Evolutionary conservation across 2,888 invertebrate species (phyloP).

Genomic region (Mycalesis mineus): DNA sequence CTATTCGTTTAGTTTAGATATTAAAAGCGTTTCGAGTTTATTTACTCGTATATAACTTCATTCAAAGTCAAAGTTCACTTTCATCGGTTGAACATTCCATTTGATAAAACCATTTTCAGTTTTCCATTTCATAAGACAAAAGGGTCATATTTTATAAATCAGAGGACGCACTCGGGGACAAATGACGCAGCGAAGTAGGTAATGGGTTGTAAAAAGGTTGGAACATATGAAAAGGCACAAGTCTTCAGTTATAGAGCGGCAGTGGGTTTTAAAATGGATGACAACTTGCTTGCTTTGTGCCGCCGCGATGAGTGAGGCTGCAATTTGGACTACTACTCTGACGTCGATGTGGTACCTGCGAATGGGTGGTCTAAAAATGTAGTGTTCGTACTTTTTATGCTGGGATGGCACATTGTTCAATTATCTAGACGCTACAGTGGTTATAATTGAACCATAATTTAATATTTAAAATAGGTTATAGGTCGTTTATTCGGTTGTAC

Average conservation of each 20-base stretch:
- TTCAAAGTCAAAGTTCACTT: neutral
- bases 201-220: conserved; percentile 6
- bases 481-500: no score
- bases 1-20: no score
- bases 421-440: no score
- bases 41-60: no score
- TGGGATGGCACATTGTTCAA: no score
- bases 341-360: neutral
- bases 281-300: conserved; percentile 66
- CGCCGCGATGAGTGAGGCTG: conserved; percentile 55
- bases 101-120: no score
- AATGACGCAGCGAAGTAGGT: neutral
- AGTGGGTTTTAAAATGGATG: conserved; percentile 73
- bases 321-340: conserved; percentile 50
- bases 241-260: conserved; percentile 32
- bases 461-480: no score
- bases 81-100: neutral
- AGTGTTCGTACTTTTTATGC: no score
- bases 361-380: neutral
- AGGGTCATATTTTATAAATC: neutral
- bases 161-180: neutral
- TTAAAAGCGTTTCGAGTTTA: neutral
- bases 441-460: no score
- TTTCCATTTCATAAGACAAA: conserved; percentile 3
- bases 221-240: conserved; percentile 20